A percentile compares a stretch with the other conserved stretches of the same genome.
Evolutionary conservation across 2,888 invertebrate genomes (phyloP).

Genomic region (Macrosoma leucophasiata): DNA sequence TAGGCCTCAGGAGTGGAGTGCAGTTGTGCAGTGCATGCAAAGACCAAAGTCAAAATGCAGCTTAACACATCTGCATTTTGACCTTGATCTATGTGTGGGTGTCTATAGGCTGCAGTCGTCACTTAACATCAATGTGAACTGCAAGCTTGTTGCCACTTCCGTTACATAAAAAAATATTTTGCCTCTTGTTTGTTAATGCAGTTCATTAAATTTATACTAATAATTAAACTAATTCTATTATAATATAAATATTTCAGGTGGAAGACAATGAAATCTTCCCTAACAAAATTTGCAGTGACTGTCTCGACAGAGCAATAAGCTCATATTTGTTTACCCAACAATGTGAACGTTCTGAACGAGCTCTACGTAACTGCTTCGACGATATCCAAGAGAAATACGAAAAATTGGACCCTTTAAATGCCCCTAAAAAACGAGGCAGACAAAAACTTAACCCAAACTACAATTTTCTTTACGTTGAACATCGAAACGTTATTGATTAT

Average conservation of each 20-base stretch:
- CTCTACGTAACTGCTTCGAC: constrained; percentile 54
- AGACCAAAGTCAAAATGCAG: no score
- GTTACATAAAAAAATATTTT: no score
- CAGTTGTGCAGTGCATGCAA: no score
- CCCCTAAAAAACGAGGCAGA: constrained; percentile 47
- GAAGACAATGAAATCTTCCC: constrained; percentile 47
- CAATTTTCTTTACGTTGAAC: constrained; percentile 42
- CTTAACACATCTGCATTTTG: no score
- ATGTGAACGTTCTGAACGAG: constrained; percentile 54
- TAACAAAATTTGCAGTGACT: constrained; percentile 52
- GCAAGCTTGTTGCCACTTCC: no score
- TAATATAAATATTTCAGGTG: constrained; percentile 44
- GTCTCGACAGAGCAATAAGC: constrained; percentile 44
- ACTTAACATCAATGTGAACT: no score
- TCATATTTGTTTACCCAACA: constrained; percentile 60
- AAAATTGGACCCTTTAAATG: constrained; percentile 53
- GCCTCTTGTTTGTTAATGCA: no score
- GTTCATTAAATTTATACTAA: constrained; percentile 6
- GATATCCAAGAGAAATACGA: constrained; percentile 56
- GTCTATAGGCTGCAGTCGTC: no score
- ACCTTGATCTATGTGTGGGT: no score
- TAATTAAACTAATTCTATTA: neutral
- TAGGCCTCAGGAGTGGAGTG: no score
- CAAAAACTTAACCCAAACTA: constrained; percentile 50
- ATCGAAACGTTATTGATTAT: constrained; percentile 52